Evolutionary conservation across 2,888 invertebrate species (phyloP), one percentile per base, ranked within the genome.

Genomic region (Malthinus seriepunctatus): DNA sequence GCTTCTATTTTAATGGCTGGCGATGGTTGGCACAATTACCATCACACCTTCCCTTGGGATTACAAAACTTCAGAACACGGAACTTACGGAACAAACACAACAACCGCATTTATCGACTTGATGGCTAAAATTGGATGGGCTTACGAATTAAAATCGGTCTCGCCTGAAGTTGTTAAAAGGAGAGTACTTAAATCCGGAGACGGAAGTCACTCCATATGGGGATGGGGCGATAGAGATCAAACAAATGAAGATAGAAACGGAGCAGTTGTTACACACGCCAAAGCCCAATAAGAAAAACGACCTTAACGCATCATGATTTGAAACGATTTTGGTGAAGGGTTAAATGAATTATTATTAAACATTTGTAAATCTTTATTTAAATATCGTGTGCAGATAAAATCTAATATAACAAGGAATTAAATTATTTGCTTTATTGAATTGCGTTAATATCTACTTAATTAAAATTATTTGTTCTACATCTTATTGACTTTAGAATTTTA

Each of bases 1-100:
- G 93, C 95, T 0, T 87, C 93, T 0, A 71, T 91, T 0, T 71
- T 88, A 33, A 86, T 91, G 0, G 81, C 91, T 80, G 93, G 69
- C 90, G 72, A 93, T 90, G 79, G 90, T 86, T 23, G 91, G 91
- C 2, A 95, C 80, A 95, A 96, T 79, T 96, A 93, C 78, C 95
- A 95, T 76, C 95, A 96, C 78, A 90, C 90, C 0, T 96, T 95
- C 78, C 95, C 95, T 0, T 93, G 92, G 89, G 95, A 96, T 78
- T 96, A 96, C 82, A 90, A 91, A 72, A 90, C 95, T 15, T 88
- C 93, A 9, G 95, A 96, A 77, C 80, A 91, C 10, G 91, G 91
- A 12, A 65, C 62, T 9, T 64, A 71, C 60, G 74, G 83, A 63
- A 73, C 86, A 10, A 93, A 93, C 73, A 48, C 84, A 0, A 91